phyloP scores from a whole-genome alignment of 2,888 invertebrate species.

The Dascillus cervinus region DNA sequence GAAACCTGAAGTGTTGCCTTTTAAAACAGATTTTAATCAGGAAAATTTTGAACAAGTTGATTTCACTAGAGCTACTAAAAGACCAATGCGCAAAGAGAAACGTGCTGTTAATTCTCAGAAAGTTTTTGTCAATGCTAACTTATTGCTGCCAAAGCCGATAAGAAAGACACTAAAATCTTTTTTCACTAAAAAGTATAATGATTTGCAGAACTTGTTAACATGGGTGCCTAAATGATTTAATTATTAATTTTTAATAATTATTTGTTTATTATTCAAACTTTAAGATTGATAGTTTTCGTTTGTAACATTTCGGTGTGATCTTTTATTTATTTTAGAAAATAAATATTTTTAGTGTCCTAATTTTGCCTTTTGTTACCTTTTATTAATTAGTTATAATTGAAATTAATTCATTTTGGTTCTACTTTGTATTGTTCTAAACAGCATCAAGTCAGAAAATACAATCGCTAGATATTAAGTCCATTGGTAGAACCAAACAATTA shows the following conservation, averaged over 20 bases:
- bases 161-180: constrained; percentile 4
- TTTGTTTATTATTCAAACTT: no score
- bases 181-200: constrained; percentile 3
- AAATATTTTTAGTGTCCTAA: constrained; percentile 2
- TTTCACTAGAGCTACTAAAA: no score
- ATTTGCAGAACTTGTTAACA: constrained; percentile 2
- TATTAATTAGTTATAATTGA: no score
- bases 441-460: no score
- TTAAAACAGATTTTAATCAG: constrained; percentile 3
- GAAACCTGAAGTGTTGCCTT: no score
- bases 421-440: no score
- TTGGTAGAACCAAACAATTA: no score
- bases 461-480: no score
- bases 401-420: no score
- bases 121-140: constrained; percentile 2
- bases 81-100: constrained; percentile 1
- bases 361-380: constrained; percentile 1
- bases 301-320: constrained; percentile 1
- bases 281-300: constrained; percentile 1
- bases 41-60: constrained; percentile 4
- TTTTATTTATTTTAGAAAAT: no score
- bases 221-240: constrained; percentile 1
- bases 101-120: not conserved
- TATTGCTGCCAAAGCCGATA: constrained; percentile 2
- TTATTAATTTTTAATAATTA: constrained; percentile 1